Percentiles rank a stretch among this genome's conserved stretches.
phyloP scores from a whole-genome alignment of 2,888 invertebrate genomes.

The Melanchra persicariae region DNA sequence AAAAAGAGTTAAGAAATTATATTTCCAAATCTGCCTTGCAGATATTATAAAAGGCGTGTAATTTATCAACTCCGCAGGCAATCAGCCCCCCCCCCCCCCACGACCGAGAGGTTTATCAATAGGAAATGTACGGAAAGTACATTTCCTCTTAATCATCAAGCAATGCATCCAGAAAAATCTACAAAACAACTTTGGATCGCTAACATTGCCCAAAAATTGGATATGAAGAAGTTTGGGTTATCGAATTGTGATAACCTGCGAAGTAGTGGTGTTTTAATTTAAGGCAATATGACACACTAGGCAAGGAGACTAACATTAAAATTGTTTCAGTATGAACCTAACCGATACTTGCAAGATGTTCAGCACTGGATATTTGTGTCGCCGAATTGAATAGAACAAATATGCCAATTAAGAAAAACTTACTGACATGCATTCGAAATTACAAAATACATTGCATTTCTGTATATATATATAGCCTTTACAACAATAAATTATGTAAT shows the following conservation, averaged over 20 bases:
- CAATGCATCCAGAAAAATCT: slow-evolving; percentile 4
- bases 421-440: slow-evolving; percentile 4
- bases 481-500: slow-evolving; percentile 55
- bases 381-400: not conserved
- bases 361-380: not conserved
- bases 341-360: not conserved
- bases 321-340: not conserved
- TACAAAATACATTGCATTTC: slow-evolving; percentile 18
- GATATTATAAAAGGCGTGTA: not conserved
- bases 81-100: not conserved
- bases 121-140: not conserved
- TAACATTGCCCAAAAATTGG: slow-evolving; percentile 22
- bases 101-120: not conserved
- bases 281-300: not conserved
- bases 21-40: not conserved
- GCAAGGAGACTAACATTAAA: slow-evolving; percentile 1
- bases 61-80: not conserved
- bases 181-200: slow-evolving; percentile 12
- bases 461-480: slow-evolving; percentile 20
- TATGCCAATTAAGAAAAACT: slow-evolving; percentile 2
- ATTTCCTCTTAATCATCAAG: not conserved
- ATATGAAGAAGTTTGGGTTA: slow-evolving; percentile 54
- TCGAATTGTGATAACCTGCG: slow-evolving; percentile 59
- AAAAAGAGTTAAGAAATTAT: not conserved
- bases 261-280: slow-evolving; percentile 11